Percentiles rank a stretch among this genome's conserved stretches.
phyloP scores from a whole-genome alignment of 1,140 invertebrate species.

The Planococcus citri region DNA sequence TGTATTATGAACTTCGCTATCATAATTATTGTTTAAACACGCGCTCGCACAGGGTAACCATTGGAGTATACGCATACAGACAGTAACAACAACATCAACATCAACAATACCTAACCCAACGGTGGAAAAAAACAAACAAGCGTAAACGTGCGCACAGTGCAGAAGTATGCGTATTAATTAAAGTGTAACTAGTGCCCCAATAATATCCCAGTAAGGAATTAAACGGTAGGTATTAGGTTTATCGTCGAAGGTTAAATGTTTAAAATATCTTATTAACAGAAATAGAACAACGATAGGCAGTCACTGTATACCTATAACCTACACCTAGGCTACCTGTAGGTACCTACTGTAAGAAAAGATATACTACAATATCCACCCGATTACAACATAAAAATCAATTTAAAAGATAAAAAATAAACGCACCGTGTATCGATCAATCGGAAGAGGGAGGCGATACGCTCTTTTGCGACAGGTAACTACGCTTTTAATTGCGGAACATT shows the following conservation, averaged over 20 bases:
- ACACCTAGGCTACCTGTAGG: too few relatives aligned
- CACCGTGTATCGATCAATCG: neutral
- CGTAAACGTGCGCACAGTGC: neutral
- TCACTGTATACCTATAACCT: too few relatives aligned
- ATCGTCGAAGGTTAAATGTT: neutral
- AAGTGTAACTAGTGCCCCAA: slow-evolving; percentile 6
- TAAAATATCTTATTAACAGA: slow-evolving; percentile 4
- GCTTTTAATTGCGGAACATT: slow-evolving; percentile 2
- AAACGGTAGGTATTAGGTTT: neutral
- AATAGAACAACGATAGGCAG: slow-evolving; percentile 1
- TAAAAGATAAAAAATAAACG: neutral
- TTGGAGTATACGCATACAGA: too few relatives aligned
- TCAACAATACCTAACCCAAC: too few relatives aligned
- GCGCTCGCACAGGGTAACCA: neutral
- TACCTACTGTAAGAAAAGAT: too few relatives aligned
- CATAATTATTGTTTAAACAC: slow-evolving; percentile 8
- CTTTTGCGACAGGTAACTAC: neutral
- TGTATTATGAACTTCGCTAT: neutral
- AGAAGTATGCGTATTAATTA: slow-evolving; percentile 3
- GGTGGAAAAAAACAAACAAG: neutral
- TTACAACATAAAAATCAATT: neutral
- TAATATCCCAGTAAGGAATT: neutral
- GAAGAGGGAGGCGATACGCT: neutral
- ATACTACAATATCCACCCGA: neutral
- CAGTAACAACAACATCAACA: too few relatives aligned